These are phyloP conservation scores for Danio jaintianensis DNA, from an alignment of 2,797 vertebrate genomes.

Conservation along the genomic window DNA sequence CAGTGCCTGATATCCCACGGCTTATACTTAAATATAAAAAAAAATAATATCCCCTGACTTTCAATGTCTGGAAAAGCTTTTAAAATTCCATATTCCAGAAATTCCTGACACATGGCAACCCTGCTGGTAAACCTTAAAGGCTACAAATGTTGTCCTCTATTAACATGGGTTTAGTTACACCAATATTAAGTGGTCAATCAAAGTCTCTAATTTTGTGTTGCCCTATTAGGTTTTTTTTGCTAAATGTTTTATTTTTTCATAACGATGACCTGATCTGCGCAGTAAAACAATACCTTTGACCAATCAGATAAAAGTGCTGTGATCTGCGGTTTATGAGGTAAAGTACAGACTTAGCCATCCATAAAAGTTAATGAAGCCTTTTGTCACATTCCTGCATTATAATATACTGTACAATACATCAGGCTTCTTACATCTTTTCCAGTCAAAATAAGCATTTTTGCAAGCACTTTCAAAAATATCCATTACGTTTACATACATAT, in stretches of 20 bases:
- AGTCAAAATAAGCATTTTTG: no score
- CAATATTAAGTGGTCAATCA: not conserved
- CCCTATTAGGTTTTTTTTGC: not conserved
- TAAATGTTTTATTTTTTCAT: not conserved
- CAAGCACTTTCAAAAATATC: no score
- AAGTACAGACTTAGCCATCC: not conserved
- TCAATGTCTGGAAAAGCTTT: no score
- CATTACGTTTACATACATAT: no score
- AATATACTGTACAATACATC: not conserved
- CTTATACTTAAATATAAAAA: no score
- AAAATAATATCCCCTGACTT: no score
- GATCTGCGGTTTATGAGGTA: not conserved
- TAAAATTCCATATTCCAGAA: no score
- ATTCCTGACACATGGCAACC: no score
- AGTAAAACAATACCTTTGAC: constrained; percentile 17
- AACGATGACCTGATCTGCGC: not conserved
- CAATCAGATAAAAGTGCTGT: not conserved
- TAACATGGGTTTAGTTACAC: no score
- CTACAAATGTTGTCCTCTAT: not conserved
- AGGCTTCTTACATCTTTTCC: no score
- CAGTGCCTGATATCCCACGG: no score
- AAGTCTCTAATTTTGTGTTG: not conserved
- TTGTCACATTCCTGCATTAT: not conserved
- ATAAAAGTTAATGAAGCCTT: not conserved
- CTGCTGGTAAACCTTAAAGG: no score